phyloP scores from a whole-genome alignment of 2,888 invertebrate species.

The Halictus quadricinctus region DNA sequence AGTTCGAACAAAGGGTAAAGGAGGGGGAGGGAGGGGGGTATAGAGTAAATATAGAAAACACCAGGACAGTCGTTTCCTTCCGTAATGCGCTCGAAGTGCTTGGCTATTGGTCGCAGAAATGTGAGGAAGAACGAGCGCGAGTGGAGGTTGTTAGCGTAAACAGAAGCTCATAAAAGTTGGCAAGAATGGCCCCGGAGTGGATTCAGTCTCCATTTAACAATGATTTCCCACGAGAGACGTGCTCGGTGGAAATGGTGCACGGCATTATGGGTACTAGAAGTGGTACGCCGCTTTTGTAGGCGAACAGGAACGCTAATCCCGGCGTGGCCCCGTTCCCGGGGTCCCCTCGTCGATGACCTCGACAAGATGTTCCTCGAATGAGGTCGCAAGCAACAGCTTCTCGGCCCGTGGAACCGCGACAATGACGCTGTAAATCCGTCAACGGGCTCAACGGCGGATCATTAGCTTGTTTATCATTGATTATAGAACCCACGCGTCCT shows the following conservation, averaged over 20 bases:
- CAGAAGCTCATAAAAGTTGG: conserved; percentile 36
- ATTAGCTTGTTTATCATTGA: conserved; percentile 52
- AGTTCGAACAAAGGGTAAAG: not conserved
- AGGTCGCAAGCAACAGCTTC: conserved; percentile 37
- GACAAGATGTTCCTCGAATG: conserved; percentile 65
- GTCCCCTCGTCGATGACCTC: conserved; percentile 71
- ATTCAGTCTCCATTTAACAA: conserved; percentile 46
- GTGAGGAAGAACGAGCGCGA: conserved; percentile 18
- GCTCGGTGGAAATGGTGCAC: conserved; percentile 54
- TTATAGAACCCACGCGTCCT: conserved; percentile 48
- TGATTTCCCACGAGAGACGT: conserved; percentile 59
- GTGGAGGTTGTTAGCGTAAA: conserved; percentile 36
- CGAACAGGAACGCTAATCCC: conserved; percentile 74
- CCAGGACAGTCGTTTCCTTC: not conserved
- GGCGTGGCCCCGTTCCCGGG: conserved; percentile 72
- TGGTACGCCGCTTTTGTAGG: conserved; percentile 69
- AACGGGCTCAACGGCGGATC: conserved; percentile 55
- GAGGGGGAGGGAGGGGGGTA: not conserved
- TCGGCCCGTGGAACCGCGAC: conserved; percentile 58
- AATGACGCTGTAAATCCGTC: conserved; percentile 73
- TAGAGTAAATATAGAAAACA: not conserved
- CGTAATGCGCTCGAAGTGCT: not conserved
- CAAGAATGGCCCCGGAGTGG: conserved; percentile 24
- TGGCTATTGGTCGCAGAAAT: conserved; percentile 13
- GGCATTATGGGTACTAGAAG: conserved; percentile 57